A percentile compares a stretch with the other conserved stretches of the same genome.
Evolutionary conservation across 2,888 invertebrate genomes (phyloP).

Genomic region (Atethmia centrago): DNA sequence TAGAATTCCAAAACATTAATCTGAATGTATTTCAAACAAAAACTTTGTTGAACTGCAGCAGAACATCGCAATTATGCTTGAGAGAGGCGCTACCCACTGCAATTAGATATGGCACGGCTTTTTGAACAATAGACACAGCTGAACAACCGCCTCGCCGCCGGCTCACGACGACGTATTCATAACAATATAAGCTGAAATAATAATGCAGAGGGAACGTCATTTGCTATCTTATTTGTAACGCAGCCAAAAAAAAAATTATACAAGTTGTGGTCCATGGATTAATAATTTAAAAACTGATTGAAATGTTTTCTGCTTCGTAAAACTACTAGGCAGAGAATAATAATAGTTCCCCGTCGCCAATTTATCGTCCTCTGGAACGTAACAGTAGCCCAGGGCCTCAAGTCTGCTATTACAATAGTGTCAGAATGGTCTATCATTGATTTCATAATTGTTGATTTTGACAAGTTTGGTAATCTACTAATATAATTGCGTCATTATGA

Average conservation of each 20-base stretch:
- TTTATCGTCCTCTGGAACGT: not conserved
- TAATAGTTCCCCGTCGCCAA: not conserved
- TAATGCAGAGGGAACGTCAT: conserved; percentile 55
- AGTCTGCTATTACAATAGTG: too few relatives aligned
- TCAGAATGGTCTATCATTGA: too few relatives aligned
- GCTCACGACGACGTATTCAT: conserved; percentile 63
- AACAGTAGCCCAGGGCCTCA: not conserved
- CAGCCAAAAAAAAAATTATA: conserved; percentile 29
- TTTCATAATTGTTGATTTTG: too few relatives aligned
- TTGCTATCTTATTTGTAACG: conserved; percentile 52
- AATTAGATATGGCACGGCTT: conserved; percentile 72
- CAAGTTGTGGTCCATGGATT: not conserved
- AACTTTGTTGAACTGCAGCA: conserved; percentile 69
- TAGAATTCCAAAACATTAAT: conserved; percentile 28
- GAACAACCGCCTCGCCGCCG: conserved; percentile 56
- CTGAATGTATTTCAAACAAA: conserved; percentile 56
- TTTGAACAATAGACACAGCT: conserved; percentile 71
- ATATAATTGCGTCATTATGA: too few relatives aligned
- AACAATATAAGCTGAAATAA: conserved; percentile 66
- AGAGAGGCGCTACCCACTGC: conserved; percentile 71
- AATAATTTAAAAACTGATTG: not conserved
- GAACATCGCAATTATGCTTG: conserved; percentile 73
- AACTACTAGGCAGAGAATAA: not conserved
- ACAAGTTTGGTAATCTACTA: too few relatives aligned
- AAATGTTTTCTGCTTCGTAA: not conserved